Conservation (phyloP, 2,888 invertebrate species). For the Lomographa bimaculata region DNA sequence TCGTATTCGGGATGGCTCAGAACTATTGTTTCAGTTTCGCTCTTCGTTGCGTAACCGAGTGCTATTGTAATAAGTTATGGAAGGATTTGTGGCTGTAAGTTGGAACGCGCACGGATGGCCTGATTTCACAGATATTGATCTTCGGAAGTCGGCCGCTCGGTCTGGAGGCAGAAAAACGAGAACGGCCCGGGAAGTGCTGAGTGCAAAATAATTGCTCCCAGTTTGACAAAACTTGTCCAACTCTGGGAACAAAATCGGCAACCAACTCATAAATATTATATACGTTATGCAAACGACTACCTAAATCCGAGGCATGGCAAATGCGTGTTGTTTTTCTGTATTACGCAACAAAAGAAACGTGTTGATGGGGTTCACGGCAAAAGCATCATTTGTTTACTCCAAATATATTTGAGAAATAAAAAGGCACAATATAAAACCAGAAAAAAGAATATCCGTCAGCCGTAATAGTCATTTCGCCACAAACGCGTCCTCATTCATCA, state of each 20-base stretch:
- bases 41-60: slow-evolving; percentile 49
- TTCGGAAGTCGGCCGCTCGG: slow-evolving; percentile 53
- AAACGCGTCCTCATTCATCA: slow-evolving; percentile 64
- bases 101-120: slow-evolving; percentile 63
- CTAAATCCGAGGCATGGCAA: background rate
- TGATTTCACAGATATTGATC: slow-evolving; percentile 75
- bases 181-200: slow-evolving; percentile 38
- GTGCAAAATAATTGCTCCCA: slow-evolving; percentile 27
- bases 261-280: background rate
- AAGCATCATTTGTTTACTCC: slow-evolving; percentile 21
- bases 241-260: background rate
- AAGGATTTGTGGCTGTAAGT: slow-evolving; percentile 68
- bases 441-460: slow-evolving; percentile 44
- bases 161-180: slow-evolving; percentile 57
- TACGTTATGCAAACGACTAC: slow-evolving; percentile 5
- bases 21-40: slow-evolving; percentile 64
- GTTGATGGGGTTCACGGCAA: slow-evolving; percentile 17
- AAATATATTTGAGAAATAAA: slow-evolving; percentile 37
- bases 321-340: slow-evolving; percentile 2
- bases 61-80: slow-evolving; percentile 70
- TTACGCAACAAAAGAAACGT: slow-evolving; percentile 12
- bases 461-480: slow-evolving; percentile 50
- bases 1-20: slow-evolving; percentile 35
- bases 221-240: slow-evolving; percentile 5
- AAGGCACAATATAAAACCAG: slow-evolving; percentile 31